These are phyloP conservation scores for Microcebus tavaratra DNA, from an alignment of 2,113 vertebrate species.

Conservation along the genomic window DNA sequence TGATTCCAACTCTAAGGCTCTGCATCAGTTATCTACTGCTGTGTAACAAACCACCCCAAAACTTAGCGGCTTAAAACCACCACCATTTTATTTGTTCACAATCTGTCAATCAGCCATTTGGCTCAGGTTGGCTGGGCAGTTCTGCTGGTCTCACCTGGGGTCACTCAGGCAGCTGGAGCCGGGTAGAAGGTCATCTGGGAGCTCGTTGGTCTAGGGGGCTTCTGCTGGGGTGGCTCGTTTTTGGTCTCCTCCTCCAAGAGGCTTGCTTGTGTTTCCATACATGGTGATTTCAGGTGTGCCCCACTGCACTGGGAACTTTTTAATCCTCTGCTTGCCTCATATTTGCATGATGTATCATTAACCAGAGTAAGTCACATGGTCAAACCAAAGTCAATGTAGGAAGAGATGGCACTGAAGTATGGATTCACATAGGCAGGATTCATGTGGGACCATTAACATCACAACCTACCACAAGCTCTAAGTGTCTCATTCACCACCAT, in stretches of 20 bases:
- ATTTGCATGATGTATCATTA: not conserved
- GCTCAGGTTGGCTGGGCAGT: not conserved
- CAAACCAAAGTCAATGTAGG: not conserved
- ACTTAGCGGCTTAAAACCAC: not conserved
- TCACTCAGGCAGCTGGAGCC: not conserved
- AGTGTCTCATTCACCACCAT: not conserved
- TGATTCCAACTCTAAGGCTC: not conserved
- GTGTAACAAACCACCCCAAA: not conserved
- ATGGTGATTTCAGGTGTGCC: not conserved
- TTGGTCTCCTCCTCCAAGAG: constrained; percentile 19
- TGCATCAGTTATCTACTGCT: not conserved
- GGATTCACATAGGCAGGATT: not conserved
- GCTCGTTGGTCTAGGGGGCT: not conserved
- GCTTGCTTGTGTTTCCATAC: not conserved
- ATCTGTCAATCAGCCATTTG: not conserved
- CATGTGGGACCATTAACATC: not conserved
- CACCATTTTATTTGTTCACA: not conserved
- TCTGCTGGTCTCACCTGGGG: not conserved
- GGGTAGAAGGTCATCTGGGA: not conserved
- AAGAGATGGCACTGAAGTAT: not conserved
- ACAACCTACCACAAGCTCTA: not conserved
- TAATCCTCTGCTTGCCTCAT: not conserved
- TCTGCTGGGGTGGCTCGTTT: not conserved
- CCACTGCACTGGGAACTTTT: not conserved
- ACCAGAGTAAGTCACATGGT: not conserved